Conservation (phyloP, 2,888 invertebrate species). For the Panzeria rudis region DNA sequence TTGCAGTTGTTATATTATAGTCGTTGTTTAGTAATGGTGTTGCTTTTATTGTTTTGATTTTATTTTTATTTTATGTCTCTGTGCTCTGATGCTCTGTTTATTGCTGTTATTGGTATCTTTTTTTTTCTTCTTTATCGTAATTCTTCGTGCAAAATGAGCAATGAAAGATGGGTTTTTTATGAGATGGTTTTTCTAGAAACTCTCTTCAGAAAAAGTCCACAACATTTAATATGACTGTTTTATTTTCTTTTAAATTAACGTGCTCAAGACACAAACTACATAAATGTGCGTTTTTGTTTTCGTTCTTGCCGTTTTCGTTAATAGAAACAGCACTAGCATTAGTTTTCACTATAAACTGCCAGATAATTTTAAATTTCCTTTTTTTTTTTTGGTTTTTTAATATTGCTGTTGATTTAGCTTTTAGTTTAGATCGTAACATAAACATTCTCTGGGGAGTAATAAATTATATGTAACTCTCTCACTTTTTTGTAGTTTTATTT, state of each 20-base stretch:
- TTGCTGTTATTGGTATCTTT: slow-evolving; percentile 47
- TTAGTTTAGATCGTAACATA: slow-evolving; percentile 71
- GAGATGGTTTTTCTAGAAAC: slow-evolving; percentile 64
- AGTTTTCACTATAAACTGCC: slow-evolving; percentile 36
- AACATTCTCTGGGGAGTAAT: slow-evolving; percentile 74
- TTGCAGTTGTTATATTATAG: slow-evolving; percentile 65
- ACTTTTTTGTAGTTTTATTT: slow-evolving; percentile 64
- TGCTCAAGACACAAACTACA: slow-evolving; percentile 63
- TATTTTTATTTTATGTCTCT: slow-evolving; percentile 73
- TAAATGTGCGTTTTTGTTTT: slow-evolving; percentile 57
- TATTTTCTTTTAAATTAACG: slow-evolving; percentile 62
- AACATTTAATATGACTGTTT: slow-evolving; percentile 62
- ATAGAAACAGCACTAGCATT: slow-evolving; percentile 44
- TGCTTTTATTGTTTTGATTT: slow-evolving; percentile 72
- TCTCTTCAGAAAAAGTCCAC: slow-evolving; percentile 45
- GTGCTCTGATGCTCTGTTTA: slow-evolving; percentile 54
- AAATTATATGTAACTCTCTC: slow-evolving; percentile 72
- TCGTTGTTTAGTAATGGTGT: slow-evolving; percentile 73
- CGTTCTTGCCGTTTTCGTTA: slow-evolving; percentile 20
- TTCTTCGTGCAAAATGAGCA: slow-evolving; percentile 65
- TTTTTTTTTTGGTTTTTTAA: slow-evolving; percentile 32
- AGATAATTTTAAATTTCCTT: slow-evolving; percentile 31
- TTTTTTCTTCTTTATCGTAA: slow-evolving; percentile 53
- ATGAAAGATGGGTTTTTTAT: slow-evolving; percentile 69
- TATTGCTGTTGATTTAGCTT: slow-evolving; percentile 63